phyloP scores from a whole-genome alignment of 2,888 invertebrate species.

The Drosophila yooni region DNA sequence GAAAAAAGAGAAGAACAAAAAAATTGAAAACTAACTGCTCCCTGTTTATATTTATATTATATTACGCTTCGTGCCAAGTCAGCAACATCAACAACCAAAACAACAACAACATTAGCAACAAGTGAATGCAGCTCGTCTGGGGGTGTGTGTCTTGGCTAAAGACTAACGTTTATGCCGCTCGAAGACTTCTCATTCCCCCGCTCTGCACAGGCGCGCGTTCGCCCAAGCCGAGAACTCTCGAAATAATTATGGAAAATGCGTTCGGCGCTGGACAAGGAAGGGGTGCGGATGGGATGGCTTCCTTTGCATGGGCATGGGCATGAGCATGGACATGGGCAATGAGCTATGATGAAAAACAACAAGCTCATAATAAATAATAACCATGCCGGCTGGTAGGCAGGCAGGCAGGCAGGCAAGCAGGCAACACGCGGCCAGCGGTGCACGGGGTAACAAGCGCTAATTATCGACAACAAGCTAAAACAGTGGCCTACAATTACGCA shows the following conservation, averaged over 20 bases:
- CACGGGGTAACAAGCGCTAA: constrained; percentile 78
- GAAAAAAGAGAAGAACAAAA: constrained; percentile 26
- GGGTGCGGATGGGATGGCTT: constrained; percentile 40
- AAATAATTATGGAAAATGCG: constrained; percentile 78
- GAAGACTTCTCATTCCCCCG: constrained; percentile 2
- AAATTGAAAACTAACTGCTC: constrained; percentile 75
- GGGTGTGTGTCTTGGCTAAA: constrained; percentile 75
- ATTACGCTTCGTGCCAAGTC: constrained; percentile 59
- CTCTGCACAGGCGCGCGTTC: constrained; percentile 57
- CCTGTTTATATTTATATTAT: constrained; percentile 74
- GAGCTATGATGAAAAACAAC: constrained; percentile 78
- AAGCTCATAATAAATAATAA: constrained; percentile 79
- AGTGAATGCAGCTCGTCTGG: constrained; percentile 46
- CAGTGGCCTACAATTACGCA: constrained; percentile 79
- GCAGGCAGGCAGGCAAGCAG: constrained; percentile 23
- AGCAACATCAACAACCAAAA: constrained; percentile 11
- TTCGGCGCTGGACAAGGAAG: constrained; percentile 17
- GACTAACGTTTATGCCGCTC: constrained; percentile 57
- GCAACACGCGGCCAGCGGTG: constrained; percentile 40
- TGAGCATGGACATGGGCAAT: constrained; percentile 70
- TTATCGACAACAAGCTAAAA: constrained; percentile 80
- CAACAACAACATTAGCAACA: constrained; percentile 38
- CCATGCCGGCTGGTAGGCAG: constrained; percentile 50
- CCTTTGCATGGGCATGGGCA: constrained; percentile 71
- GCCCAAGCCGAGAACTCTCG: constrained; percentile 39